Percentiles rank a stretch among this genome's conserved stretches.
These are phyloP conservation scores for Ptilodon capucinus DNA, from an alignment of 2,888 invertebrate species.

Conservation along the genomic window DNA sequence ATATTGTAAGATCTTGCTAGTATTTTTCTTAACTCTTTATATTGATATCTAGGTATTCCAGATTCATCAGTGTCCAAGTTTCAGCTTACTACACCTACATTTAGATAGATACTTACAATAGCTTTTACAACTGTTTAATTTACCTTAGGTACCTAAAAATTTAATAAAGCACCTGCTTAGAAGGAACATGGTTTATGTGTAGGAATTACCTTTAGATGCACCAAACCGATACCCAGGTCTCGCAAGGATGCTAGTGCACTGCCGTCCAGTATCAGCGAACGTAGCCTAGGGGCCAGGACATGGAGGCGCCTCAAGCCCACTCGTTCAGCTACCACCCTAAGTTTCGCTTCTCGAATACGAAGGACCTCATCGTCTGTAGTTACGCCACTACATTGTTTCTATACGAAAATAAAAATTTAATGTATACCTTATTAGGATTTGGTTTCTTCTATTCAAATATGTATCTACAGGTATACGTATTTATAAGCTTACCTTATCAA, in stretches of 20 bases:
- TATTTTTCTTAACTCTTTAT: no score
- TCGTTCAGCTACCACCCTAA: slow-evolving; percentile 85
- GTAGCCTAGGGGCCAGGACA: slow-evolving; percentile 83
- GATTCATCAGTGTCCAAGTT: no score
- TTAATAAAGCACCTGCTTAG: no score
- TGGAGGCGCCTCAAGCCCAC: slow-evolving; percentile 85
- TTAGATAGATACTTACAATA: no score
- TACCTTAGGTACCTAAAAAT: no score
- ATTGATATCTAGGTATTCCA: no score
- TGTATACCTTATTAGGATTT: neutral
- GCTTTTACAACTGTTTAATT: no score
- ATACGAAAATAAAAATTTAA: slow-evolving; percentile 5
- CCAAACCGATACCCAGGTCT: slow-evolving; percentile 86
- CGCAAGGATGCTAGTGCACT: slow-evolving; percentile 85
- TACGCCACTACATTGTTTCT: slow-evolving; percentile 76
- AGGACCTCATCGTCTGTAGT: slow-evolving; percentile 70
- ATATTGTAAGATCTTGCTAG: no score
- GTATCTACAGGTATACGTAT: no score
- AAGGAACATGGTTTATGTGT: neutral
- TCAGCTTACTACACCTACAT: no score
- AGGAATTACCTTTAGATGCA: slow-evolving; percentile 77
- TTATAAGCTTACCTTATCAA: no score
- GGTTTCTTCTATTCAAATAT: no score
- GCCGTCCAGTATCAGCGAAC: slow-evolving; percentile 85
- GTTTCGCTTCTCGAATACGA: slow-evolving; percentile 79